phyloP scores from a whole-genome alignment of 1,140 invertebrate genomes.

The Leptinotarsa undecemlineata region DNA sequence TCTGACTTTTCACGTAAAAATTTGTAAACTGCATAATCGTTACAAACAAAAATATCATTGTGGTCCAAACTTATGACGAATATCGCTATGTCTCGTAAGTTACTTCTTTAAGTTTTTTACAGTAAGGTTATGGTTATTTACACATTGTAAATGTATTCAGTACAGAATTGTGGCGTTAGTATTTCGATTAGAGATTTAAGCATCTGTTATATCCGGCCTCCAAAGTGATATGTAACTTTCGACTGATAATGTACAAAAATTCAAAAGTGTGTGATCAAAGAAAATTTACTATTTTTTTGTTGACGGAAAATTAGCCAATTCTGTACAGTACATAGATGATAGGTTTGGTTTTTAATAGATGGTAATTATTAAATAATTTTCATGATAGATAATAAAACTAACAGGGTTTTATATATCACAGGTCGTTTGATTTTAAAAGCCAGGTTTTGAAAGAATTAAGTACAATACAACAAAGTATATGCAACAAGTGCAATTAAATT shows the following conservation, averaged over 20 bases:
- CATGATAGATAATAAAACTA: conserved; percentile 29
- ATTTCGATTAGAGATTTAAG: neutral
- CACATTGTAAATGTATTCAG: conserved; percentile 25
- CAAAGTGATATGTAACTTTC: conserved; percentile 11
- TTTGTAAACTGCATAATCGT: conserved; percentile 22
- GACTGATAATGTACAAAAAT: conserved; percentile 35
- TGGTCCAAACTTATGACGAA: conserved; percentile 40
- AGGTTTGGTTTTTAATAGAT: conserved; percentile 30
- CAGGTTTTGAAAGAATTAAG: conserved; percentile 31
- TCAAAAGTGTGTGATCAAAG: conserved; percentile 15
- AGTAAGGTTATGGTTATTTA: conserved; percentile 38
- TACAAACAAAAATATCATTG: conserved; percentile 26
- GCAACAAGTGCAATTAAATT: conserved; percentile 32
- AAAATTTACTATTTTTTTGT: conserved; percentile 17
- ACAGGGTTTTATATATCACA: conserved; percentile 32
- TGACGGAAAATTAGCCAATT: conserved; percentile 27
- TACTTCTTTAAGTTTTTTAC: conserved; percentile 34
- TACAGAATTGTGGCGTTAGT: conserved; percentile 32
- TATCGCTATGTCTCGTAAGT: conserved; percentile 35
- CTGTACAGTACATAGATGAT: conserved; percentile 32
- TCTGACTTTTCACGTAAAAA: conserved; percentile 13
- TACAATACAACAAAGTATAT: conserved; percentile 13
- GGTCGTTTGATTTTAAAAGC: conserved; percentile 32
- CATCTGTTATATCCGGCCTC: neutral
- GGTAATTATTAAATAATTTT: conserved; percentile 25